These are phyloP conservation scores for Actias luna DNA, from an alignment of 2,888 invertebrate species.

Conservation along the genomic window DNA sequence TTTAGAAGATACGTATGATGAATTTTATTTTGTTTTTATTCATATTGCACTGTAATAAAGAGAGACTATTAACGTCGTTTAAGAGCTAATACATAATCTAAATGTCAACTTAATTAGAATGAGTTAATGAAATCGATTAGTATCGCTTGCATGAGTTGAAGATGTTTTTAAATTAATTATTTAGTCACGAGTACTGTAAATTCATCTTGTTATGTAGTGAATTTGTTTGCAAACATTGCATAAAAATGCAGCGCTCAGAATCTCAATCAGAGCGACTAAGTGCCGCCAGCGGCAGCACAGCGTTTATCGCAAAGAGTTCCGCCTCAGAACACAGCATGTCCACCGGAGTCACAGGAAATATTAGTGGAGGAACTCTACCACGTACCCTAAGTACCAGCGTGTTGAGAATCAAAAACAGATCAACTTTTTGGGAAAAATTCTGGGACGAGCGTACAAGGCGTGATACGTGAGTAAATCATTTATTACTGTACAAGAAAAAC, in stretches of 20 bases:
- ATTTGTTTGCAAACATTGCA: slow-evolving; percentile 26
- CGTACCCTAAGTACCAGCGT: slow-evolving; percentile 90
- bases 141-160: slow-evolving; percentile 28
- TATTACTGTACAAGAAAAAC: not conserved
- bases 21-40: slow-evolving; percentile 39
- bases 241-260: slow-evolving; percentile 77
- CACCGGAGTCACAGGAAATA: slow-evolving; percentile 73
- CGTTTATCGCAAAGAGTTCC: slow-evolving; percentile 71
- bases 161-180: slow-evolving; percentile 23
- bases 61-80: not conserved
- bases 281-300: slow-evolving; percentile 50
- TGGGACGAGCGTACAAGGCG: slow-evolving; percentile 86
- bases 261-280: slow-evolving; percentile 82
- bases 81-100: not conserved
- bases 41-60: slow-evolving; percentile 32
- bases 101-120: not conserved
- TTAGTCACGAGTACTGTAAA: not conserved
- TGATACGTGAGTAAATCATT: slow-evolving; percentile 83
- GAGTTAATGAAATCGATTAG: not conserved
- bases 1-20: slow-evolving; percentile 31
- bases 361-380: slow-evolving; percentile 80
- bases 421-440: slow-evolving; percentile 93
- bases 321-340: slow-evolving; percentile 79
- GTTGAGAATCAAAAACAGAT: slow-evolving; percentile 88
- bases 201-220: slow-evolving; percentile 40